Evolutionary conservation across 1,140 invertebrate genomes (phyloP).

Genomic region (Drosophila mayri): DNA sequence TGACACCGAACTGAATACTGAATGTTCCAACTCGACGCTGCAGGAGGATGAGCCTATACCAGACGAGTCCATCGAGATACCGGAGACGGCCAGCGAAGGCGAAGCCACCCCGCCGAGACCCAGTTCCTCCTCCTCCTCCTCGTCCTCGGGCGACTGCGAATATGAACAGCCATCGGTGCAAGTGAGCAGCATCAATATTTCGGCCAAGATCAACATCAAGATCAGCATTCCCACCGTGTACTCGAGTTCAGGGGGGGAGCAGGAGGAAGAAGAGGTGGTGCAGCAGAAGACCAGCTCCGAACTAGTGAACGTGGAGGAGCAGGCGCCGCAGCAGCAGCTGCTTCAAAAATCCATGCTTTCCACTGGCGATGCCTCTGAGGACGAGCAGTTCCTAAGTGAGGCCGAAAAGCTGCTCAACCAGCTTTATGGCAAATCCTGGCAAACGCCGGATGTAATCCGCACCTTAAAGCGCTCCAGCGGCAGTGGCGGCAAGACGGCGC

Average conservation of each 20-base stretch:
- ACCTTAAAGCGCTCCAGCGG: conserved; percentile 65
- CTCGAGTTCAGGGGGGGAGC: conserved; percentile 47
- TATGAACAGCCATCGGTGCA: conserved; percentile 27
- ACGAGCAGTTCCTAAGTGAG: conserved; percentile 61
- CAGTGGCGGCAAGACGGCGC: conserved; percentile 41
- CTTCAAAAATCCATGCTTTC: conserved; percentile 13
- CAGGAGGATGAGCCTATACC: conserved; percentile 27
- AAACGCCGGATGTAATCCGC: conserved; percentile 81
- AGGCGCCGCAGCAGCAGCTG: not conserved
- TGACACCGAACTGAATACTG: conserved; percentile 38
- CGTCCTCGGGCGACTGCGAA: not conserved
- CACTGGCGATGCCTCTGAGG: conserved; percentile 42
- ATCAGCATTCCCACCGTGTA: conserved; percentile 66
- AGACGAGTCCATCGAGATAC: conserved; percentile 68
- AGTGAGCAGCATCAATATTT: conserved; percentile 79
- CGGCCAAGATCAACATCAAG: conserved; percentile 81
- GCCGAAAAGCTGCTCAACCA: conserved; percentile 86
- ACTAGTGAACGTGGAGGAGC: conserved; percentile 5
- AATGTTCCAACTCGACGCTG: conserved; percentile 16
- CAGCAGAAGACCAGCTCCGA: conserved; percentile 1
- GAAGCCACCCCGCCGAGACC: conserved; percentile 27
- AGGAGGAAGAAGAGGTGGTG: conserved; percentile 4
- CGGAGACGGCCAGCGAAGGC: conserved; percentile 61
- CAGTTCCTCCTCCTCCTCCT: not conserved
- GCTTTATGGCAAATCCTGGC: conserved; percentile 86